A percentile compares a stretch with the other conserved stretches of the same genome.
These are phyloP conservation scores for Clepsis dumicolana DNA, from an alignment of 2,888 invertebrate genomes.

Conservation along the genomic window DNA sequence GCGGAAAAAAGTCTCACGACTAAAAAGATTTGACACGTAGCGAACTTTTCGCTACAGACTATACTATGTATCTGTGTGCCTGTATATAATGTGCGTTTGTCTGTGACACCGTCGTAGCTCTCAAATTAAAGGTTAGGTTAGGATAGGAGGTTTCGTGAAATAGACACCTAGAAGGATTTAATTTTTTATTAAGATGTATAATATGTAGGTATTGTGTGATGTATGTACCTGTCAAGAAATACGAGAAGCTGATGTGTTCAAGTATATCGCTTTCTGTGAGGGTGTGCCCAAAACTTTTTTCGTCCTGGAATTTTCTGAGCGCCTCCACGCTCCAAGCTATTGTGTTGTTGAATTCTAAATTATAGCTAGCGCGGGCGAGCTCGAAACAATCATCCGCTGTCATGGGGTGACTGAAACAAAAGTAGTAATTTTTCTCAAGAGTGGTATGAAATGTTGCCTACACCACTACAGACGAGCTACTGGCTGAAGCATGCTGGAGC, in stretches of 20 bases:
- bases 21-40: too few relatives aligned
- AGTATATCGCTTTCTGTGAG: slow-evolving; percentile 93
- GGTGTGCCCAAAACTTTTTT: slow-evolving; percentile 81
- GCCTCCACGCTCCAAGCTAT: slow-evolving; percentile 98
- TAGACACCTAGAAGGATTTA: too few relatives aligned
- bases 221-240: slow-evolving; percentile 97
- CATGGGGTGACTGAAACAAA: slow-evolving; percentile 86
- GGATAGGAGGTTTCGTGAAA: too few relatives aligned
- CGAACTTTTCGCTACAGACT: too few relatives aligned
- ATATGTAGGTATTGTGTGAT: too few relatives aligned
- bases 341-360: slow-evolving; percentile 96
- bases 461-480: neutral
- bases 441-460: too few relatives aligned
- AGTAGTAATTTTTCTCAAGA: neutral
- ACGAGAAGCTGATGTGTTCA: slow-evolving; percentile 98
- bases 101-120: too few relatives aligned
- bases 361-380: slow-evolving; percentile 96
- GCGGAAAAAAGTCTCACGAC: too few relatives aligned
- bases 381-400: slow-evolving; percentile 98
- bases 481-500: neutral
- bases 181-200: too few relatives aligned
- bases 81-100: too few relatives aligned
- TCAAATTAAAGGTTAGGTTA: too few relatives aligned
- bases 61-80: too few relatives aligned
- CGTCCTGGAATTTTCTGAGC: slow-evolving; percentile 89